A percentile compares a stretch with the other conserved stretches of the same genome.
Conservation (phyloP, 2,888 invertebrate genomes). For the Hirtodrosophila duncani region DNA sequence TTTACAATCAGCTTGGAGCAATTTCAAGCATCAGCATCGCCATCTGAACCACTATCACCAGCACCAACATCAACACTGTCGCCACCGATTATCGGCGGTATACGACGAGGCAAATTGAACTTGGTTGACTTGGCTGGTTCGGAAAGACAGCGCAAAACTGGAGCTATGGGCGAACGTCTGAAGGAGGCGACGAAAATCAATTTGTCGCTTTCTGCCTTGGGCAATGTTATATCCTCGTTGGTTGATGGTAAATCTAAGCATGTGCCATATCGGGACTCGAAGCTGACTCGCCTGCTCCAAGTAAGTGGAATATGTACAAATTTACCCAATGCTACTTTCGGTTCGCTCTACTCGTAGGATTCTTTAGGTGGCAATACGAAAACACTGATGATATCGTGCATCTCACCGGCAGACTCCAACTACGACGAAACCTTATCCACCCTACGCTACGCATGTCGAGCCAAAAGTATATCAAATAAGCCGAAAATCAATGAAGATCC, state of each 20-base stretch:
- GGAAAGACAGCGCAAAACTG: slow-evolving; percentile 89
- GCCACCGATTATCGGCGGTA: slow-evolving; percentile 38
- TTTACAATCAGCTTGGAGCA: slow-evolving; percentile 92
- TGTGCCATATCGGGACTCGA: slow-evolving; percentile 90
- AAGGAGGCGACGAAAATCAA: slow-evolving; percentile 95
- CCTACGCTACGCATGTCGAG: slow-evolving; percentile 89
- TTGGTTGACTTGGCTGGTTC: slow-evolving; percentile 94
- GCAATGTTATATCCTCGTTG: slow-evolving; percentile 91
- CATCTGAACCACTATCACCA: not conserved
- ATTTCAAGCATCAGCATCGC: slow-evolving; percentile 79
- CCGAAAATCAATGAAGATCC: slow-evolving; percentile 93
- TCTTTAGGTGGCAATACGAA: slow-evolving; percentile 92
- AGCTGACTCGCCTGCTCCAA: slow-evolving; percentile 87
- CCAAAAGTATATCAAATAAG: slow-evolving; percentile 91
- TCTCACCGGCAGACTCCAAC: slow-evolving; percentile 89
- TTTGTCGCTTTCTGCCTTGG: slow-evolving; percentile 90
- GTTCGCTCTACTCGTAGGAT: slow-evolving; percentile 81
- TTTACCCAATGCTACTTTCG: no score
- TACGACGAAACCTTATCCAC: slow-evolving; percentile 91
- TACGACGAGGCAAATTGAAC: slow-evolving; percentile 83
- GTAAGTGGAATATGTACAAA: slow-evolving; percentile 77
- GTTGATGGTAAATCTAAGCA: slow-evolving; percentile 90
- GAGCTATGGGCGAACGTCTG: slow-evolving; percentile 90
- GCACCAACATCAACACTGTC: no score
- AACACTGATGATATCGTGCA: slow-evolving; percentile 91